Evolutionary conservation across 1,140 invertebrate species (phyloP).

Genomic region (Ganaspis sp.): DNA sequence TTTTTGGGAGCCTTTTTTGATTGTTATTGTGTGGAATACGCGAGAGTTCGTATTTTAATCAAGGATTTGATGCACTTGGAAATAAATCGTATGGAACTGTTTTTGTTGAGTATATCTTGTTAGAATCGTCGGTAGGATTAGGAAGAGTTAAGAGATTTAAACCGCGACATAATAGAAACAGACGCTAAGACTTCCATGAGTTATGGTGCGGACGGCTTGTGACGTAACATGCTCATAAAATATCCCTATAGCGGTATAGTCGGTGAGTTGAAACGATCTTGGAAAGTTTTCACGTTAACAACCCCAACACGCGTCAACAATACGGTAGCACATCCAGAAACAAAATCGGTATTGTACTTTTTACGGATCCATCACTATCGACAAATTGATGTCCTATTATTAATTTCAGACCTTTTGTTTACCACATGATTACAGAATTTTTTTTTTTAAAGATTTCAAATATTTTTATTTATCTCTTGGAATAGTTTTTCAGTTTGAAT

Average conservation of each 20-base stretch:
- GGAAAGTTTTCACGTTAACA: conserved; percentile 58
- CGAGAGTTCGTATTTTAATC: no score
- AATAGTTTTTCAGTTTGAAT: no score
- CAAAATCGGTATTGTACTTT: conserved; percentile 43
- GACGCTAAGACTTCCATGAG: conserved; percentile 62
- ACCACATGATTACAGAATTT: no score
- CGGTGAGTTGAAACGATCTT: conserved; percentile 56
- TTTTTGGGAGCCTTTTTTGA: no score
- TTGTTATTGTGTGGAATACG: not conserved
- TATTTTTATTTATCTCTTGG: no score
- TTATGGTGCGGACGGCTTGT: conserved; percentile 62
- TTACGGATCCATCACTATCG: not conserved
- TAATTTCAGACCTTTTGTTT: not conserved
- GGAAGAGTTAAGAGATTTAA: conserved; percentile 52
- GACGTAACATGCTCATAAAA: conserved; percentile 64
- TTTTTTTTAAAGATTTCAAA: no score
- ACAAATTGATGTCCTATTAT: not conserved
- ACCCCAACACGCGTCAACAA: conserved; percentile 50
- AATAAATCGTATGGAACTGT: not conserved
- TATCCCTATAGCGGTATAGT: conserved; percentile 52
- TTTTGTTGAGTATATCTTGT: conserved; percentile 38
- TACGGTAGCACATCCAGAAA: conserved; percentile 50
- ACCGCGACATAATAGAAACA: conserved; percentile 60
- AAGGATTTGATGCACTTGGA: no score
- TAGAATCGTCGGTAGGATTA: conserved; percentile 48